A percentile compares a stretch with the other conserved stretches of the same genome.
phyloP scores from a whole-genome alignment of 2,888 invertebrate genomes.

The Mantis religiosa region DNA sequence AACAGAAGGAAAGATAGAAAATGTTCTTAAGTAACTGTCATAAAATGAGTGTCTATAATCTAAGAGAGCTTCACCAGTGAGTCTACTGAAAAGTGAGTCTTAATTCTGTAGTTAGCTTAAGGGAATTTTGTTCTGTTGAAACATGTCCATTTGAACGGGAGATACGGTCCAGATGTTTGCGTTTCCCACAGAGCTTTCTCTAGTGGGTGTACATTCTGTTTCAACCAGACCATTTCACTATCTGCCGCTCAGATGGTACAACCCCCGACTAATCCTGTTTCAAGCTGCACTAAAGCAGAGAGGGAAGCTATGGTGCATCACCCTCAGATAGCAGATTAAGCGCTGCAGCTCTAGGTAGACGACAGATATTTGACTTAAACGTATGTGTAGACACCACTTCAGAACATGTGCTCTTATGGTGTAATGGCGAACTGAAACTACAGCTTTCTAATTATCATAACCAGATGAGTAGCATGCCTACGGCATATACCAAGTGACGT shows the following conservation, averaged over 20 bases:
- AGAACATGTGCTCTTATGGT: too few species aligned
- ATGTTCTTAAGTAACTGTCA: too few species aligned
- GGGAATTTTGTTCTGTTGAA: neutral
- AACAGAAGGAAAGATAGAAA: too few species aligned
- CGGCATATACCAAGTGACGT: too few species aligned
- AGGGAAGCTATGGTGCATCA: neutral
- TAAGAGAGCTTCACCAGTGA: too few species aligned
- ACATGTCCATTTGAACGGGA: neutral
- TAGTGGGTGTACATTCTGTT: neutral
- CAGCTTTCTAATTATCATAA: neutral
- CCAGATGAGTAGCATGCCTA: too few species aligned
- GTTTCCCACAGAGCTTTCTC: neutral
- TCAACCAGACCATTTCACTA: neutral
- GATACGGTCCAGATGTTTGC: neutral
- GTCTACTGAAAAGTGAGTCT: neutral
- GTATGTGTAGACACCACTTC: too few species aligned
- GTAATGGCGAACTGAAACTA: neutral
- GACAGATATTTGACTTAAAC: neutral
- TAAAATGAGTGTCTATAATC: too few species aligned
- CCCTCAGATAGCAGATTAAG: neutral
- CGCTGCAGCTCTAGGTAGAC: neutral
- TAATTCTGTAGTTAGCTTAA: too few species aligned
- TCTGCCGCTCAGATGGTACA: neutral
- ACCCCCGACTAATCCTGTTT: neutral
- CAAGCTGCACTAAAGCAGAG: neutral